Evolutionary conservation across 2,888 invertebrate genomes (phyloP).

Genomic region (Hyalella azteca): DNA sequence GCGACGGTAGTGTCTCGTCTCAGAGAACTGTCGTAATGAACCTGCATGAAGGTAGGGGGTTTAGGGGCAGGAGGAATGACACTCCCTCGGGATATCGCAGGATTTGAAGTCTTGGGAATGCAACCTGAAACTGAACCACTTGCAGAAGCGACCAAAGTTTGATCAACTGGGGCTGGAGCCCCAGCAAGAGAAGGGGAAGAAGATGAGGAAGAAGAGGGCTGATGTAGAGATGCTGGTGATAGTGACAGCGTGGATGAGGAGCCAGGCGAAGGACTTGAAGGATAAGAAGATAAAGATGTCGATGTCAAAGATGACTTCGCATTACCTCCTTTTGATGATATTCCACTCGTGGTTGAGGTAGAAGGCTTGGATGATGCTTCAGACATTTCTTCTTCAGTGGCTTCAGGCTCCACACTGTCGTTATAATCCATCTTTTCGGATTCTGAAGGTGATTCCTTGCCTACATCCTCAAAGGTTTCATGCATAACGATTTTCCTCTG

Average conservation of each 20-base stretch:
- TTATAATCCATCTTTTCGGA: too few relatives aligned
- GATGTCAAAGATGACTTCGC: neutral
- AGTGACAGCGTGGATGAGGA: neutral
- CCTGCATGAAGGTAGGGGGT: neutral
- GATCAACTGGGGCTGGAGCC: neutral
- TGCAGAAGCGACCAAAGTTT: neutral
- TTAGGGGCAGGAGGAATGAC: neutral
- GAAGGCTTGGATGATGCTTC: neutral
- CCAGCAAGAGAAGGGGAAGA: neutral
- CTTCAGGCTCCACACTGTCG: neutral
- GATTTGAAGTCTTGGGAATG: neutral
- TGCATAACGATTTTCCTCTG: too few relatives aligned
- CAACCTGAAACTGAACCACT: neutral
- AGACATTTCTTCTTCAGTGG: neutral
- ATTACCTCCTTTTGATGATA: neutral
- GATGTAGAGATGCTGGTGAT: conserved; percentile 10
- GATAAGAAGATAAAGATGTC: neutral
- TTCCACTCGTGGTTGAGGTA: neutral
- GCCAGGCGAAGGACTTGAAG: neutral
- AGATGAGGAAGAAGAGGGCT: neutral
- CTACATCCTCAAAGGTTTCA: too few relatives aligned
- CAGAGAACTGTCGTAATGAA: conserved; percentile 6
- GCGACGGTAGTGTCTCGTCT: neutral
- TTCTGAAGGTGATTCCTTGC: too few relatives aligned
- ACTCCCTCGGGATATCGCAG: too few relatives aligned